Conservation (phyloP, 2,113 vertebrate genomes). For the Suricata suricatta region DNA sequence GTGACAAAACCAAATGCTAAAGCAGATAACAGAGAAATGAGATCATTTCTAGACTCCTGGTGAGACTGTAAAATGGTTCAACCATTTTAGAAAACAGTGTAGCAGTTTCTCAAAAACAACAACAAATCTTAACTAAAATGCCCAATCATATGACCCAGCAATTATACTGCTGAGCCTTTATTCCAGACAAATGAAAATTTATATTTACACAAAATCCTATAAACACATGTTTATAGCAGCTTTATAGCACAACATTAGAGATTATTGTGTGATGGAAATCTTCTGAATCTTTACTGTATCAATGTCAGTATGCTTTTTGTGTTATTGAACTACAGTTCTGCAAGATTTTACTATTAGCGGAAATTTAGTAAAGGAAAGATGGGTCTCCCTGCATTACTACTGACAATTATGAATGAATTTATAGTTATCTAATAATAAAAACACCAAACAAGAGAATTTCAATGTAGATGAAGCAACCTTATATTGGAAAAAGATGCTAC, state of each 20-base stretch:
- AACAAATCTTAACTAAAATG: background rate
- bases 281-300: background rate
- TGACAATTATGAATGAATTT: background rate
- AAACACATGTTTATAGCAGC: background rate
- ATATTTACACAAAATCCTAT: background rate
- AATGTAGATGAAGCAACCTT: background rate
- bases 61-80: background rate
- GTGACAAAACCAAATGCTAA: background rate
- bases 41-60: background rate
- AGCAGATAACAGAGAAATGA: background rate
- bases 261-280: background rate
- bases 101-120: background rate
- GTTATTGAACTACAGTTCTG: background rate
- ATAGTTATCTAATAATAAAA: background rate
- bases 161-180: background rate
- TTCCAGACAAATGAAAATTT: background rate
- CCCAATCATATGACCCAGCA: background rate
- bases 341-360: background rate
- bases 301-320: background rate
- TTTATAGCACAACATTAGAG: background rate
- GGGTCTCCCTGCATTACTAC: background rate
- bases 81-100: background rate
- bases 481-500: background rate
- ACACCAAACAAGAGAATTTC: background rate
- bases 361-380: background rate